Base-by-base conservation (phyloP, 1,140 invertebrate genomes). In the Dermatophagoides farinae region DNA sequence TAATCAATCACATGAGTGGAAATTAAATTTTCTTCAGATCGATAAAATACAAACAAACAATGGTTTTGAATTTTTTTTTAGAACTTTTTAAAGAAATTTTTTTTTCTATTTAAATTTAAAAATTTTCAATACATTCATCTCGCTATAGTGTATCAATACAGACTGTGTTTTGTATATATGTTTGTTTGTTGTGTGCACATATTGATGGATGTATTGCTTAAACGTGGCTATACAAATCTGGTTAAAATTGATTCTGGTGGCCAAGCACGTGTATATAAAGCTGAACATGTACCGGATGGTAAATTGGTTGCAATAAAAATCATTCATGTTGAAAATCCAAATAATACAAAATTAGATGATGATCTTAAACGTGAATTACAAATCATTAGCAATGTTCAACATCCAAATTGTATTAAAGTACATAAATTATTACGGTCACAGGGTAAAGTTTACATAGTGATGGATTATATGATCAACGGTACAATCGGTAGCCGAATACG, bases 391-490 rank as follows among this genome's bases (percentile, higher is more conserved):
- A 54, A 58, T 25, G 18, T 63, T 20, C 37, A 60, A 25, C 63
- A 64, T 46, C 60, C 61, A n/a, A 51, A 64, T 51, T 58, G 64
- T 31, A 63, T 64, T 14, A 18, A 44, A 25, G 44, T 64, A 12
- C 43, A 62, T 20, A 62, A 64, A 40, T 40, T 64, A 20, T 64
- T 64, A 31, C 64, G 63, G 40, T 64, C 63, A 25, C 20, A 59
- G 14, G 50, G 20, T n/a, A 50, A 43, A n/a, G 49, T 63, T 16
- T 64, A 53, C 40, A 64, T 64, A n/a, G 58, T 64, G 10, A 64
- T 64, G 63, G 63, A 64, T 37, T 62, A 20, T 31, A 20, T 60
- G 12, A 50, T 51, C 6, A 60, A 60, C 39, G 57, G 61, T n/a
- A 54, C 25, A 1, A 22, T 47, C 1, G 49, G 44, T 5, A 20